Evolutionary conservation across 1,140 invertebrate species (phyloP), one percentile per base, ranked within the genome.

Genomic region (Artemia franciscana): DNA sequence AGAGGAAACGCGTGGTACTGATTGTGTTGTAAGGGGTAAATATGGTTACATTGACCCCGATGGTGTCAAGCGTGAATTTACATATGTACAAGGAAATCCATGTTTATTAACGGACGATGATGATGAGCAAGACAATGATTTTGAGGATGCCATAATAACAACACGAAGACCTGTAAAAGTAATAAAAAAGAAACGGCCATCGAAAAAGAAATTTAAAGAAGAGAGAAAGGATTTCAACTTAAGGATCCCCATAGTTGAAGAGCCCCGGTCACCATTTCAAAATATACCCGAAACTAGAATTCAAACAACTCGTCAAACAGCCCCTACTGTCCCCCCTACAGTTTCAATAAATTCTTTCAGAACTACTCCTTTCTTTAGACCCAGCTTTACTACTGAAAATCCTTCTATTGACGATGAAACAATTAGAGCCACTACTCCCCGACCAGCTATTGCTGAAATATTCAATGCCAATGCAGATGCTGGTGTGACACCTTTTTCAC

Each of bases 1-100:
- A 68, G 86, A 89, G 70, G 86, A 91, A 72, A 87, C 85, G 1
- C 73, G 86, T 63, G 86, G 86, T 21, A 85, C 83, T 0, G 86
- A 90, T 71, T 90, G 87, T 69, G 84, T 88, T 0, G 87, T 90
- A 0, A 76, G 85, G 61, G 88, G 88, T 4, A 89, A 89, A 71
- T 91, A 90, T 70, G 86, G 86, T 7, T 91, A 91, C 73, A 77
- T 90, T 18, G 88, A 90, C 70, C 86, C 87, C 1, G 84, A 88
- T 67, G 88, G 88, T 61, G 86, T 88, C 70, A 86, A 88, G 68
- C 73, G 87, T 63, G 85, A 90, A 69, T 89, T 90, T 71, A 86
- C 84, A 1, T 91, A 91, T 70, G 85, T 88, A 1, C 88, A 85
- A n/a, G 87, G 87, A n/a, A 88, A 88, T 69, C 85, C 85, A 3